Evolutionary conservation across 2,888 invertebrate genomes (phyloP).

Genomic region (Ochropleura plecta): DNA sequence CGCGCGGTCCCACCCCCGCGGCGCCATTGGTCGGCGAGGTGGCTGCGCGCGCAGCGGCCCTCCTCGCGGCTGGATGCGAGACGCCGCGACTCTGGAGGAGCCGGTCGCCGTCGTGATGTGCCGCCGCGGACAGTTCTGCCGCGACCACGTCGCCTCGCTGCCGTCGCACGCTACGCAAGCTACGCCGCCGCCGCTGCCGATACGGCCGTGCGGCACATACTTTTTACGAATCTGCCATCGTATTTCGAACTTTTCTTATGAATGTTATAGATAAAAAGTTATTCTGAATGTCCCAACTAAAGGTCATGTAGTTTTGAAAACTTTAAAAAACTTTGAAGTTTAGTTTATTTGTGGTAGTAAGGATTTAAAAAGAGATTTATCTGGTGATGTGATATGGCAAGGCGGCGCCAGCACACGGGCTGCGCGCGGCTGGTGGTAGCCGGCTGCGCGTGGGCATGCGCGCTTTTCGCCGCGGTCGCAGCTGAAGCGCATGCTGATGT

Average conservation of each 20-base stretch:
- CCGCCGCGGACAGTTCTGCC: constrained; percentile 83
- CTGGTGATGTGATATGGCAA: constrained; percentile 89
- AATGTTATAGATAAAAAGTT: constrained; percentile 49
- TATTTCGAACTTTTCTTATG: constrained; percentile 39
- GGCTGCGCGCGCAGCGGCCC: constrained; percentile 89
- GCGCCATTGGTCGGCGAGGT: constrained; percentile 82
- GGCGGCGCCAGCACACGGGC: constrained; percentile 70
- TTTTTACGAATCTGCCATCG: constrained; percentile 56
- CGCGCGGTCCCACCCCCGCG: constrained; percentile 87
- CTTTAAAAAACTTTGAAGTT: constrained; percentile 58
- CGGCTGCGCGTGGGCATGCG: constrained; percentile 88
- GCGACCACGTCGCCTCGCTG: constrained; percentile 81
- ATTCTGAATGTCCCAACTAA: constrained; percentile 41
- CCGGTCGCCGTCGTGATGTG: constrained; percentile 86
- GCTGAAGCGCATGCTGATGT: constrained; percentile 83
- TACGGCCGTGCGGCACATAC: constrained; percentile 63
- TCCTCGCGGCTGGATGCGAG: constrained; percentile 85
- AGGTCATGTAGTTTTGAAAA: constrained; percentile 47
- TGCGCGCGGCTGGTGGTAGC: constrained; percentile 73
- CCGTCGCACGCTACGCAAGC: constrained; percentile 67
- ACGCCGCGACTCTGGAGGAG: constrained; percentile 83
- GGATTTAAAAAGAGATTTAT: constrained; percentile 59
- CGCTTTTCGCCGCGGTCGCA: constrained; percentile 76
- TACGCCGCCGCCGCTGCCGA: constrained; percentile 54
- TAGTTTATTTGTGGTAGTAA: constrained; percentile 64